Evolutionary conservation across 1,140 invertebrate species (phyloP), one percentile per base, ranked within the genome.

Genomic region (Drosophila equinoxialis): DNA sequence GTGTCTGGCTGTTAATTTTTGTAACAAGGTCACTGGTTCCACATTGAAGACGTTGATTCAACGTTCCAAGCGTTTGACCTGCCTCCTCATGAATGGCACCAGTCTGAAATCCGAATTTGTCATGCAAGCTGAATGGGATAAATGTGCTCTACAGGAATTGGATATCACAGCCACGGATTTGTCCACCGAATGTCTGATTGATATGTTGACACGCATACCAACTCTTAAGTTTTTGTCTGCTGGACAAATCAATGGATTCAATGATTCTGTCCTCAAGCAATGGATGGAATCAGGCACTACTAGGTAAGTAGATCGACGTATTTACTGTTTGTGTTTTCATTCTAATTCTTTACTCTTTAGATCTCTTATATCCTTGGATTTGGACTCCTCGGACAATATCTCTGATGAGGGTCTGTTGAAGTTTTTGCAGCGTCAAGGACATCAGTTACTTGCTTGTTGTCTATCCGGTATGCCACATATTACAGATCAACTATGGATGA

Each of bases 101-200:
- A 97, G 98, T 92, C 93, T 99, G 1, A 95, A 96, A 89, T 98
- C 97, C 84, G 97, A 98, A 68, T 94, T 98, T 91, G 96, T 99
- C 26, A 96, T 96, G 95, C 95, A 96, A 92, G 98, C 99, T 0
- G 98, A 99, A 85, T 99, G 99, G 99, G 98, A 99, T 90, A 98
- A 99, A 90, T 92, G 91, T 42, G 90, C 95, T 1, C 93, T 99
- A 45, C 97, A 97, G 92, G 99, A 99, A 92, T 90, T 99, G 68
- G 99, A 99, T 89, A 96, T 99, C 33, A 98, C 98, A 0, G 99
- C 97, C 0, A 99, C 98, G 0, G 98, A 99, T 92, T 93, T 99
- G 37, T 97, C 96, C 1, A 96, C 97, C 0, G 98, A 99, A 89
- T 98, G 98, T 81, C 93, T 99, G 7, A 96, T 98, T 71, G 97